These are phyloP conservation scores for Hypsibius dujardini DNA, from an alignment of 1,140 invertebrate genomes.

Conservation along the genomic window DNA sequence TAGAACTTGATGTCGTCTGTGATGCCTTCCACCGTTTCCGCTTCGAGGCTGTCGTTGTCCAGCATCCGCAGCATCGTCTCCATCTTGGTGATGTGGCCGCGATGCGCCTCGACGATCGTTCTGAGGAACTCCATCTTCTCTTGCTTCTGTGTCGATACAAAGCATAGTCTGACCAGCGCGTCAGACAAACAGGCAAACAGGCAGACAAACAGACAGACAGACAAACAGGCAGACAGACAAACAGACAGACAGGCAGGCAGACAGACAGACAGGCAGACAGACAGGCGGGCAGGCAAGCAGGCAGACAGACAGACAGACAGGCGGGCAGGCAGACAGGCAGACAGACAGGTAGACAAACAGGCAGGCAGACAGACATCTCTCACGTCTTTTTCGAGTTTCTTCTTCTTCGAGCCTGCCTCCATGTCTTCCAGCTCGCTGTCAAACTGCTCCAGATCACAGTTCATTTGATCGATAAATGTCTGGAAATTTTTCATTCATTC, in stretches of 20 bases:
- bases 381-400: constrained; percentile 80
- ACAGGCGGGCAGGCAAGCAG: too few species aligned
- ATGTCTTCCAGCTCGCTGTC: constrained; percentile 92
- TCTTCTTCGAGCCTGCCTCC: constrained; percentile 72
- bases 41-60: constrained; percentile 92
- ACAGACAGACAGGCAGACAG: not conserved
- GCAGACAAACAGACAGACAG: not conserved
- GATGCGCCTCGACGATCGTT: constrained; percentile 70
- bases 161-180: constrained; percentile 18
- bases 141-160: constrained; percentile 44
- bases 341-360: not conserved
- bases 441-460: constrained; percentile 74
- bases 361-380: constrained; percentile 9
- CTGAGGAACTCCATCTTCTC: constrained; percentile 85
- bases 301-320: not conserved
- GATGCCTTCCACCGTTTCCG: constrained; percentile 79
- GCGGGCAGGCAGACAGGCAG: not conserved
- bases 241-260: not conserved
- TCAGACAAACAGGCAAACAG: not conserved
- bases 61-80: constrained; percentile 92
- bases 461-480: constrained; percentile 6
- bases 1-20: constrained; percentile 97
- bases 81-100: constrained; percentile 87
- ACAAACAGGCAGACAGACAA: not conserved
- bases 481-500: not conserved